A percentile compares a stretch with the other conserved stretches of the same genome.
Conservation (phyloP, 2,888 invertebrate genomes). For the Heterodera filipjevi region DNA sequence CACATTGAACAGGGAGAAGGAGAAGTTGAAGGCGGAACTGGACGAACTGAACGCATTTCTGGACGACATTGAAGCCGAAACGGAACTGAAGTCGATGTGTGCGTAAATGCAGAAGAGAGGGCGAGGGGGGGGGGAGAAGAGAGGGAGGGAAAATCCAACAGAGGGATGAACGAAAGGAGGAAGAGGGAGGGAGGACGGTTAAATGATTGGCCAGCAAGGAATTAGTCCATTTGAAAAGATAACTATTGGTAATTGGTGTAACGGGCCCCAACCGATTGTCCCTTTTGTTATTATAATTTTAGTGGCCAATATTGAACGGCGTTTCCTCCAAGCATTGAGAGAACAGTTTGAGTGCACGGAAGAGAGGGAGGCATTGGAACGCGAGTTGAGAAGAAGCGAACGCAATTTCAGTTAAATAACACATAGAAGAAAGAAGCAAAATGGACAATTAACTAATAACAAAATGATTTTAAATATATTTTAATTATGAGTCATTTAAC, state of each 20-base stretch:
- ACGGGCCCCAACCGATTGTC: too few relatives aligned
- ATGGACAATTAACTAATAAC: too few relatives aligned
- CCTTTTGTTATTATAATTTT: too few relatives aligned
- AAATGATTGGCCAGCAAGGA: neutral
- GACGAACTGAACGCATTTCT: slow-evolving; percentile 54
- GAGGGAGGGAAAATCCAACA: too few relatives aligned
- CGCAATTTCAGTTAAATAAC: slow-evolving; percentile 18
- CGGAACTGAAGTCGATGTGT: slow-evolving; percentile 52
- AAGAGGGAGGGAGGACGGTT: too few relatives aligned
- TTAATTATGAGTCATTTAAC: too few relatives aligned
- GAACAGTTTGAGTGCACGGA: slow-evolving; percentile 53
- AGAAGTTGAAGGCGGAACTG: slow-evolving; percentile 49
- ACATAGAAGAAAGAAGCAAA: neutral
- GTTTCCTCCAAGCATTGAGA: slow-evolving; percentile 55
- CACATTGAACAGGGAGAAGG: slow-evolving; percentile 49
- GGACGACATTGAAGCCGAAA: slow-evolving; percentile 57
- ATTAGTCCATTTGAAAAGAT: too few relatives aligned
- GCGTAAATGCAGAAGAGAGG: neutral
- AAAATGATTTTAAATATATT: too few relatives aligned
- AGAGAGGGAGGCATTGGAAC: slow-evolving; percentile 38
- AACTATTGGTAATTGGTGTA: too few relatives aligned
- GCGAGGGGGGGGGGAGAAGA: too few relatives aligned
- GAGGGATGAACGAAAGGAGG: too few relatives aligned
- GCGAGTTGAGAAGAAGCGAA: slow-evolving; percentile 20
- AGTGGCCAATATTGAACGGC: slow-evolving; percentile 52